Base-by-base conservation (phyloP, 2,888 invertebrate genomes). In the Atethmia centrago region DNA sequence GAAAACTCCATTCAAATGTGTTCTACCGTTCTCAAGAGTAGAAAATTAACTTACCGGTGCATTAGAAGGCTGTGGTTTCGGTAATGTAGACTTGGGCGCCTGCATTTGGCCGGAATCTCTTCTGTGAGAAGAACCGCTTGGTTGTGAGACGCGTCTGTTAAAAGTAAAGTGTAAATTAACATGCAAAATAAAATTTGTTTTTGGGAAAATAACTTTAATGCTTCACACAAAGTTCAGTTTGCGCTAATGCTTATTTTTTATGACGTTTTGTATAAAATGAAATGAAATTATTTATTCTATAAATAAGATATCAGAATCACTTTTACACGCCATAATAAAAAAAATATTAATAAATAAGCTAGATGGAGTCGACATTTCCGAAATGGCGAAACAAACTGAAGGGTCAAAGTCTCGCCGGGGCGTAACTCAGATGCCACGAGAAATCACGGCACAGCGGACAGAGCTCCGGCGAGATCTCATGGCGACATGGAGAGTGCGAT, bases 61-160 rank as follows among this genome's bases (percentile, higher is more conserved):
- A 55, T 85, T 84, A 21, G 79, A 75, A 5, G 91, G 87, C 70
- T 91, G 90, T 0, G 91, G 90, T 56, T 87, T 89, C 14, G 91
- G 88, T 51, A 87, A 80, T 16, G 76, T 62, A 3, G 90, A 84
- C 64, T 84, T 86, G 0, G 91, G 90, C 25, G 90, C 85, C 40
- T 87, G 87, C 53, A 83, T 62, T 8, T 89, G 91, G 40, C 88
- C 91, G 9, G 78, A 53, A 40, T 91, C 90, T 74, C 81, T 91
- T 66, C 83, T 88, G 12, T 79, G 68, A 7, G 88, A 84, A 0
- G 88, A 67, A 5, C 89, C 89, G 59, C 90, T 84, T 1, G 91
- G 77, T 55, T 93, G 93, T 72, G 92, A 92, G 45, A 87, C 87
- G 53, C 94, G 91, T 79, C 95, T 95, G 86, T 51, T 63, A 36